Base-by-base conservation (phyloP, 2,113 vertebrate species). In the Nestor notabilis region DNA sequence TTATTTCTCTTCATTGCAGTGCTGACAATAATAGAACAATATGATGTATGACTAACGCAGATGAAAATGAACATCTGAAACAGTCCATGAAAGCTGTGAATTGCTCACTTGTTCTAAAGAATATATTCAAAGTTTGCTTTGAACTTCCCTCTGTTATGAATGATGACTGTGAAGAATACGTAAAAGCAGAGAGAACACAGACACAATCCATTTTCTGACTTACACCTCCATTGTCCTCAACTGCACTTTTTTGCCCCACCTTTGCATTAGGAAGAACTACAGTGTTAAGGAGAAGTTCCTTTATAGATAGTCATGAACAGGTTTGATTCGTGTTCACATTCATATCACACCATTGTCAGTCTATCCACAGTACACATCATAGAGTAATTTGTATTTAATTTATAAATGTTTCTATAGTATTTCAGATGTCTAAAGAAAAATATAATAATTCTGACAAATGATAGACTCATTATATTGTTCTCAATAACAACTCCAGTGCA, bases 101-200 rank as follows among this genome's bases (percentile, higher is more conserved):
- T 81, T 81, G 70, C 77, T 87, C 25, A 31, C 85, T 92, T 87
- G 80, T 91, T 95, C 92, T 41, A 92, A 91, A 97, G 78, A 86
- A 87, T 60, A 61, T 7, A 93, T 93, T 91, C 87, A 76, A 20
- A 89, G 50, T 79, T 81, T 53, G 83, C 91, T 98, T 98, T 98
- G 94, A 98, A 97, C 87, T 90, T 75, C 50, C 89, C 96, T 75
- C 88, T 15, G 87, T 60, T 74, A 64, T 63, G 65, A 96, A 90
- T 13, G 76, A 89, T 25, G 64, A 68, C 41, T 60, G 79, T 44
- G 77, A 61, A 86, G 53, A 93, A 87, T 35, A 65, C 0, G 27
- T 92, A 80, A 53, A 58, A 82, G 79, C 21, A 35, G 82, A 77
- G 68, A 95, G 61, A 83, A 68, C 74, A 66, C 68, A 97, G 86